Conservation (phyloP, 2,888 invertebrate genomes). For the Stictocephala bisonia region DNA sequence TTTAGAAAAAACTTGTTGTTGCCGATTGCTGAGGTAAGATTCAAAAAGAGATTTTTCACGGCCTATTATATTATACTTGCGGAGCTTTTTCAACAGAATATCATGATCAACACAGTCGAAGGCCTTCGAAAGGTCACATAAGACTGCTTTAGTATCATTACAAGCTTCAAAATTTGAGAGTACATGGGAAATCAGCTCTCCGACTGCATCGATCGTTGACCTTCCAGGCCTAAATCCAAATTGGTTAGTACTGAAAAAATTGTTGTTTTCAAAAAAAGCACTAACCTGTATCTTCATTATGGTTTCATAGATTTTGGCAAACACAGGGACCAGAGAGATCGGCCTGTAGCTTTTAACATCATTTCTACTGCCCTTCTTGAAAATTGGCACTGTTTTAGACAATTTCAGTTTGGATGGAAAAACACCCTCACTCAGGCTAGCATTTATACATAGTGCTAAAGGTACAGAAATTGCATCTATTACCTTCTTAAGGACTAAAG, state of each 20-base stretch:
- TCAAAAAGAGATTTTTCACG: not conserved
- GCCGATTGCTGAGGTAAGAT: constrained; percentile 35
- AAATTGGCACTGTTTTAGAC: constrained; percentile 3
- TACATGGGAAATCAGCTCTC: not conserved
- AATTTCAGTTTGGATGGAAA: constrained; percentile 10
- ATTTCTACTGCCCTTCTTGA: constrained; percentile 2
- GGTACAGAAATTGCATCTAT: not conserved
- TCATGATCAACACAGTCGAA: constrained; percentile 25
- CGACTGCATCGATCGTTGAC: constrained; percentile 11
- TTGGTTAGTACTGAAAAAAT: not conserved
- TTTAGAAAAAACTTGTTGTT: constrained; percentile 1
- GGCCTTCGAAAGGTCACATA: constrained; percentile 14
- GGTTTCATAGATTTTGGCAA: constrained; percentile 20
- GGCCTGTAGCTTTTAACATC: not conserved
- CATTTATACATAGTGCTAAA: constrained; percentile 14
- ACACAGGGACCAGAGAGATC: constrained; percentile 18
- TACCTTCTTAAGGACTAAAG: not conserved
- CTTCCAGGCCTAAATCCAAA: constrained; percentile 18
- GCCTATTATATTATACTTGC: not conserved
- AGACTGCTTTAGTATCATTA: not conserved
- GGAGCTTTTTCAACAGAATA: constrained; percentile 5
- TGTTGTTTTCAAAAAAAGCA: not conserved
- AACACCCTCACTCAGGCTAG: not conserved
- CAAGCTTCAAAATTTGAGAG: not conserved
- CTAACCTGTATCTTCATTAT: not conserved